Conservation (phyloP, 2,888 invertebrate genomes). For the Frankliniella fusca region DNA sequence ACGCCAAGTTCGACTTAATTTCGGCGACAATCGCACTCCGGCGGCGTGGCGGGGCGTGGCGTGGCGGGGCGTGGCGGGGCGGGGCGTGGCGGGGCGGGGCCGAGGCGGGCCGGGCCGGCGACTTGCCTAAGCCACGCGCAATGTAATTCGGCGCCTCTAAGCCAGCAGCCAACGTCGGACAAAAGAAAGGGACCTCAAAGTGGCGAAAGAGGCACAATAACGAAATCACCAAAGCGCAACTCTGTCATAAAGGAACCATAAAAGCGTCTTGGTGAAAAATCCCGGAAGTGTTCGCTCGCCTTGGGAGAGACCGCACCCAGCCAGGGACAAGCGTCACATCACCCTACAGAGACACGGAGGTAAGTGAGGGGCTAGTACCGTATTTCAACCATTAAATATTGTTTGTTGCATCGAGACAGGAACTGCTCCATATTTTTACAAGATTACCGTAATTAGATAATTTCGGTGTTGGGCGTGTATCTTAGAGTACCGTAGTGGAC, state of each 20-base stretch:
- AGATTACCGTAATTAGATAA: no score
- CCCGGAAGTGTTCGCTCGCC: neutral
- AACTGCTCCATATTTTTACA: no score
- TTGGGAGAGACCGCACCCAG: neutral
- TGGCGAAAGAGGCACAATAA: neutral
- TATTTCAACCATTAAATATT: no score
- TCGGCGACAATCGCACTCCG: no score
- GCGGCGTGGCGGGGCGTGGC: no score
- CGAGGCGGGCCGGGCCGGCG: no score
- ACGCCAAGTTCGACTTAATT: no score
- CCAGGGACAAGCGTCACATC: no score
- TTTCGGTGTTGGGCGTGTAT: no score
- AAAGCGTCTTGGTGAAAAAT: neutral
- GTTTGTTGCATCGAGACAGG: neutral
- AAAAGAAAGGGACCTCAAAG: neutral
- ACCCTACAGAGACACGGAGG: no score
- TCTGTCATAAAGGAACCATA: slow-evolving; percentile 20
- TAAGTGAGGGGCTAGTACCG: no score
- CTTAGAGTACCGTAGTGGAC: no score
- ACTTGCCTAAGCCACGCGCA: slow-evolving; percentile 13
- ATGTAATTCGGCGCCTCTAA: slow-evolving; percentile 22
- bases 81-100: neutral
- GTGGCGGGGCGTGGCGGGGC: neutral
- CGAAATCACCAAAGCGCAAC: slow-evolving; percentile 21
- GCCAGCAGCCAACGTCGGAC: neutral